Conservation (phyloP, 1,140 invertebrate species). For the Eurytemora carolleeae region DNA sequence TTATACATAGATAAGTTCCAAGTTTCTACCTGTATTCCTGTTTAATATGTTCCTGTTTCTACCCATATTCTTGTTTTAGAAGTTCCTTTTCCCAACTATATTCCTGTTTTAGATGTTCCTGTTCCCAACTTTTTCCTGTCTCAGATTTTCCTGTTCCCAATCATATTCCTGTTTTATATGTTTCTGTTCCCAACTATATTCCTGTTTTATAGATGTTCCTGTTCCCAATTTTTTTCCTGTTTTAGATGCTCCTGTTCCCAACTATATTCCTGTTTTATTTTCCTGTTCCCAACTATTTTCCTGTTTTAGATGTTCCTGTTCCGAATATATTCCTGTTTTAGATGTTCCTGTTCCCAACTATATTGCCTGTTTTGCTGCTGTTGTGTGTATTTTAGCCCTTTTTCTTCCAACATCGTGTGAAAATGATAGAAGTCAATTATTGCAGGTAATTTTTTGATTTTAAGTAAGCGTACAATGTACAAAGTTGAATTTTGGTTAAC, state of each 20-base stretch:
- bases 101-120: background rate
- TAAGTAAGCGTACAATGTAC: too few relatives aligned
- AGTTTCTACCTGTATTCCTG: background rate
- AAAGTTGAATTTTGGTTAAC: too few relatives aligned
- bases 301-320: too few relatives aligned
- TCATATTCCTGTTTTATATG: background rate
- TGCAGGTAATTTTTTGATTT: too few relatives aligned
- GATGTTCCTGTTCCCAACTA: slow-evolving; percentile 1
- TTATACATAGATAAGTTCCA: slow-evolving; percentile 10
- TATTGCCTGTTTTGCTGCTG: slow-evolving; percentile 20
- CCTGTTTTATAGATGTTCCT: slow-evolving; percentile 15
- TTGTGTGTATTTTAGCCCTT: slow-evolving; percentile 25
- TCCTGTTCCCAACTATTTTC: too few relatives aligned
- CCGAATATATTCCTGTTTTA: background rate
- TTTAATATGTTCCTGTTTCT: background rate
- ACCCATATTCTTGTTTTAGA: background rate
- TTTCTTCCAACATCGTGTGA: slow-evolving; percentile 23
- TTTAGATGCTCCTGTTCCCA: background rate
- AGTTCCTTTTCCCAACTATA: background rate
- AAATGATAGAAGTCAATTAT: too few relatives aligned
- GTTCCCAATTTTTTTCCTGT: background rate
- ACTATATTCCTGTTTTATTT: background rate
- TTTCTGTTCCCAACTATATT: background rate
- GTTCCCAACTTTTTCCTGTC: too few relatives aligned
- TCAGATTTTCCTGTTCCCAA: too few relatives aligned